Evolutionary conservation across 2,797 vertebrate genomes (phyloP).

Genomic region (Cebuella pygmaea): DNA sequence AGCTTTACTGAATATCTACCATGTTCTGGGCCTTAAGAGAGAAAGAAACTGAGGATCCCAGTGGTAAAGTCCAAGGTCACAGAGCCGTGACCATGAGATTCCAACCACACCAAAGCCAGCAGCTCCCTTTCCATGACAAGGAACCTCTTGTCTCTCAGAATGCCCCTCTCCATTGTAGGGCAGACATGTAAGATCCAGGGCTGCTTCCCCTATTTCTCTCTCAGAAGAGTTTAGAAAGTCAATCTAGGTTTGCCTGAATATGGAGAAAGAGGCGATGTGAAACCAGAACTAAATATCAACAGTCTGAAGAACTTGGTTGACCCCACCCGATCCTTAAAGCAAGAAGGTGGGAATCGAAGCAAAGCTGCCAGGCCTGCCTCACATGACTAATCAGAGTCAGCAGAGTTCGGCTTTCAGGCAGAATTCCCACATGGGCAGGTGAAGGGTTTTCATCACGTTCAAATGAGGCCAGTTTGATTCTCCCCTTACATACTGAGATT

Average conservation of each 20-base stretch:
- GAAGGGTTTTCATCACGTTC: conserved; percentile 34
- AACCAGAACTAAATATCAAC: background rate
- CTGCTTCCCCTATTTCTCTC: background rate
- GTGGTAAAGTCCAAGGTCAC: background rate
- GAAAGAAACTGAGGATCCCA: background rate
- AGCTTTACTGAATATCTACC: background rate
- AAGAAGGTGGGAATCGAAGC: background rate
- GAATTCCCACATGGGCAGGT: background rate
- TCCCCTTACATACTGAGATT: background rate
- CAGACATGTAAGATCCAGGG: background rate
- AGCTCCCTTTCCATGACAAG: background rate
- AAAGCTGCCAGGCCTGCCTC: background rate
- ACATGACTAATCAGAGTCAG: background rate
- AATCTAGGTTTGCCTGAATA: background rate
- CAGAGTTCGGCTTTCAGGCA: background rate
- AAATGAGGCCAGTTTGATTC: background rate
- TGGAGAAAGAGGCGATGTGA: background rate
- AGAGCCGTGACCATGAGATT: background rate
- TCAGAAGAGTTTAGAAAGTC: background rate
- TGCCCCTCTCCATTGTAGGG: background rate
- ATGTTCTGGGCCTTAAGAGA: background rate
- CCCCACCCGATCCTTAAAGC: background rate
- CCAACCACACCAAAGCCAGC: background rate
- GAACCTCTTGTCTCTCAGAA: background rate
- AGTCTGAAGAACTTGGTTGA: background rate